Base-by-base conservation (phyloP, 2,888 invertebrate species). In the Marasmarcha lunaedactyla region DNA sequence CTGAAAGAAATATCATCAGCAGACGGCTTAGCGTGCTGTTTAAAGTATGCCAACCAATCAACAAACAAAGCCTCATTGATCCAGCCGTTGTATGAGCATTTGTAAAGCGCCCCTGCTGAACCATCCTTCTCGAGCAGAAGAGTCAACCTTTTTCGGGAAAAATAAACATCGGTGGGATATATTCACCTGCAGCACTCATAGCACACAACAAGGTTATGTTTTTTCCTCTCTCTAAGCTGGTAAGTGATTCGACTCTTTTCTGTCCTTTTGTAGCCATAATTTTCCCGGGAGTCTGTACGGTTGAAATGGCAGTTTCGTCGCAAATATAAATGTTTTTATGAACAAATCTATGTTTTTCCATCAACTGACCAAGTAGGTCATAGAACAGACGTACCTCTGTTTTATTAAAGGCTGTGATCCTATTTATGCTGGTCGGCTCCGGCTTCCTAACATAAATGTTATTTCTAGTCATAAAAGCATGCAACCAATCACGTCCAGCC, bases 141-240 rank as follows among this genome's bases (percentile, higher is more conserved):
- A 35, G 59, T 62, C 63, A 70, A 52, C 41, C 66, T 62, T 46
- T 73, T 62, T 14, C 71, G 1, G 71, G 71, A 42, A 63, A 79
- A 36, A 79, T 73, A 49, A 77, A 73, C 70, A 79, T 70, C 1
- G 73, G 76, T 4, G 74, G 72, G 15, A 78, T 52, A 46, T 49
- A 74, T 10, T 42, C 37, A 7, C 73, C 64, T 35, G 64, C 52
- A 46, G 63, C 60, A 50, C 55, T 74, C 57, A 72, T 63, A 11
- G 65, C 54, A 54, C 66, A 73, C 37, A 71, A 35, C n/a, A 71
- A 41, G 1, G 74, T 77, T 1, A 73, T 62, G 34, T 62, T 55
- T 39, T 55, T 56, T 35, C 68, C 71, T 50, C 63, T 52, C 45
- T 71, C 69, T 48, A 65, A 53, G 45, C 63, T 69, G 20, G 70